Conservation (phyloP, 2,113 vertebrate genomes). For the Gymnobelideus leadbeateri region DNA sequence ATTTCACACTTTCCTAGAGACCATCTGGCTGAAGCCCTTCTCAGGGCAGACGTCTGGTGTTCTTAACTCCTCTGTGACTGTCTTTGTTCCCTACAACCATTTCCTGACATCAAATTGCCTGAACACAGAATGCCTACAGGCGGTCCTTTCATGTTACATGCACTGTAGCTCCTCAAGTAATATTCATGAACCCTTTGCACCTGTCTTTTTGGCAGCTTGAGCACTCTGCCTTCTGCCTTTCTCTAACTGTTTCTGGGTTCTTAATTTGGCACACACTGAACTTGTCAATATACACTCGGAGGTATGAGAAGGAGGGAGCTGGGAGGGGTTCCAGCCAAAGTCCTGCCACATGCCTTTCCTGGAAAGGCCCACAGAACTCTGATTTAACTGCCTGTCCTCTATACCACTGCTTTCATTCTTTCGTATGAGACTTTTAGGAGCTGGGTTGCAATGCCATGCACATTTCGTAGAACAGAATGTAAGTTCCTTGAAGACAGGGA, state of each 20-base stretch:
- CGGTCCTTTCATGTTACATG: background rate
- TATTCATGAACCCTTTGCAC: conserved; percentile 49
- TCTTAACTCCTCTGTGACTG: background rate
- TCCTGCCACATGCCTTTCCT: conserved; percentile 23
- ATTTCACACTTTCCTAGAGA: conserved; percentile 34
- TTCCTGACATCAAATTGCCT: background rate
- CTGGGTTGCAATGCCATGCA: background rate
- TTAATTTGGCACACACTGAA: conserved; percentile 42
- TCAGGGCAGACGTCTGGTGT: conserved; percentile 28
- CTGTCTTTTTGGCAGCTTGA: conserved; percentile 55
- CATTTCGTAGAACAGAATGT: background rate
- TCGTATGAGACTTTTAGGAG: conserved; percentile 15
- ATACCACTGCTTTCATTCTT: background rate
- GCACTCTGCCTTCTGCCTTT: conserved; percentile 2
- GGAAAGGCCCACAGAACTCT: background rate
- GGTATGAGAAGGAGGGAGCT: background rate
- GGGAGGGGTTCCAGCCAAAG: conserved; percentile 26
- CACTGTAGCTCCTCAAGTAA: background rate
- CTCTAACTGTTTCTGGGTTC: conserved; percentile 35
- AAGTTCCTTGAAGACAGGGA: background rate
- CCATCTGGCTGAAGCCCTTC: conserved; percentile 46
- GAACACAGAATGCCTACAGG: conserved; percentile 9
- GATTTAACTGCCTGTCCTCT: conserved; percentile 29
- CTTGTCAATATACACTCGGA: background rate
- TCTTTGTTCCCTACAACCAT: conserved; percentile 1